Percentiles rank a stretch among this genome's conserved stretches.
Conservation (phyloP, 2,113 vertebrate species). For the Procapra przewalskii region DNA sequence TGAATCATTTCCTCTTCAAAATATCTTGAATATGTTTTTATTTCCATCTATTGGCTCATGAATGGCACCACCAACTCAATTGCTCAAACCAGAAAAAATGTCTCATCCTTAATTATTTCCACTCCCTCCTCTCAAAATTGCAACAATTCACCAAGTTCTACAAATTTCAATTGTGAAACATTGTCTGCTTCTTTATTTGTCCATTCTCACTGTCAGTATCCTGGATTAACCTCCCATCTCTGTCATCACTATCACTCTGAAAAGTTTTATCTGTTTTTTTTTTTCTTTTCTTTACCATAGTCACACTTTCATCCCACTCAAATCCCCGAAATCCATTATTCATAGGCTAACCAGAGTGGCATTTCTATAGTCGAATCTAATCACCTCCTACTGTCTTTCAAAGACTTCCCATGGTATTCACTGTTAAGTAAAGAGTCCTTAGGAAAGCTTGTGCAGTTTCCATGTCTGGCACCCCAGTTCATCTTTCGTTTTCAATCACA, state of each 20-base stretch:
- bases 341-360: not conserved
- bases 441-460: not conserved
- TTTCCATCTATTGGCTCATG: not conserved
- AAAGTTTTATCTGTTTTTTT: not conserved
- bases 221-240: not conserved
- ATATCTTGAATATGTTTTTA: not conserved
- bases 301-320: not conserved
- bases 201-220: not conserved
- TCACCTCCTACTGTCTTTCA: not conserved
- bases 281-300: not conserved
- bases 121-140: not conserved
- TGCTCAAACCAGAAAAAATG: not conserved
- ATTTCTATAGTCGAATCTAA: constrained; percentile 1
- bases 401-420: not conserved
- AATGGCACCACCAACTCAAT: not conserved
- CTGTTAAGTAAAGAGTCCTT: not conserved
- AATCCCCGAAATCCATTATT: not conserved
- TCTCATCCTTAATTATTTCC: not conserved
- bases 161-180: not conserved
- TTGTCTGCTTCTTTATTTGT: not conserved
- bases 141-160: not conserved
- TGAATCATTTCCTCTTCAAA: not conserved
- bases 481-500: not conserved
- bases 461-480: not conserved
- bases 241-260: not conserved